These are phyloP conservation scores for Acestrorhynchus altus DNA, from an alignment of 2,797 vertebrate genomes.

Conservation along the genomic window DNA sequence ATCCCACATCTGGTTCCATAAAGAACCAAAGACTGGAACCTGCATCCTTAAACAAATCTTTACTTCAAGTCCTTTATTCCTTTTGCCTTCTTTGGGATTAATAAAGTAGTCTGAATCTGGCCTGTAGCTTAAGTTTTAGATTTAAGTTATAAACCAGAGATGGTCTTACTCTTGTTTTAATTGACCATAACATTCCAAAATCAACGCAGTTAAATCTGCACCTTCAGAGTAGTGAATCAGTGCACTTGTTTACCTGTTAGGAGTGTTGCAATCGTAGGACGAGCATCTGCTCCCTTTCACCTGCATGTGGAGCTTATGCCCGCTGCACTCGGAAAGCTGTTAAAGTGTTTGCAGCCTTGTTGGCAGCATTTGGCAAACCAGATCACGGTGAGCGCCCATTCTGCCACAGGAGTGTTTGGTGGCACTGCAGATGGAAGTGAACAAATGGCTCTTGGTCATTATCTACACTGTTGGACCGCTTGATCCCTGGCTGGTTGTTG, in stretches of 20 bases:
- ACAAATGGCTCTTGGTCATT: constrained; percentile 5
- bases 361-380: neutral
- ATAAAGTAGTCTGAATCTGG: too few relatives aligned
- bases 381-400: neutral
- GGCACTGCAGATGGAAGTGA: neutral
- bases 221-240: neutral
- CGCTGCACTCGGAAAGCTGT: neutral
- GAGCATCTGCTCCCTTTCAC: neutral
- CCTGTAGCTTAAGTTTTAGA: too few relatives aligned
- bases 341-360: constrained; percentile 2
- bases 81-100: too few relatives aligned
- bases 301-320: neutral
- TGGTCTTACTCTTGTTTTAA: too few relatives aligned
- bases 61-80: too few relatives aligned
- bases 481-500: constrained; percentile 7
- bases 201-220: neutral
- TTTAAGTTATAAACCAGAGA: too few relatives aligned
- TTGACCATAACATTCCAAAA: too few relatives aligned
- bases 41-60: too few relatives aligned
- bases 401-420: neutral
- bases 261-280: neutral
- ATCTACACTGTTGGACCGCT: constrained; percentile 19
- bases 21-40: too few relatives aligned
- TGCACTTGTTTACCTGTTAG: neutral
- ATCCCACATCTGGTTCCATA: too few relatives aligned